Percentiles rank a stretch among this genome's conserved stretches.
Evolutionary conservation across 1,140 invertebrate genomes (phyloP).

Genomic region (Temnothorax curvispinosus): DNA sequence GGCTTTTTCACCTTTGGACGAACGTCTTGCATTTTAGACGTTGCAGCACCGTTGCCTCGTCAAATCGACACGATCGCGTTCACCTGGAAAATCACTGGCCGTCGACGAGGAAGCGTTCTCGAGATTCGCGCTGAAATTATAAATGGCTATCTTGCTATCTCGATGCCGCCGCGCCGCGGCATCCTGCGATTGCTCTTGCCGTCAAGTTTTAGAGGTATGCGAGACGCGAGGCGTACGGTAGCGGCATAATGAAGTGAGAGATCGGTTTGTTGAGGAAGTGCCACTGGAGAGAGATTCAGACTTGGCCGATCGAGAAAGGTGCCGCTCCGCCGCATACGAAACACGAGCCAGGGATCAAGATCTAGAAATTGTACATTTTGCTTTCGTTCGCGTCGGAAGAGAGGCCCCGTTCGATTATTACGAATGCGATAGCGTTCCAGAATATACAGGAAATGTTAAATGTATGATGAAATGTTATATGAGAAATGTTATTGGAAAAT

Average conservation of each 20-base stretch:
- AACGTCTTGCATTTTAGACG: neutral
- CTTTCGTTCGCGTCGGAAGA: neutral
- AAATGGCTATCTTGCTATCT: constrained; percentile 33
- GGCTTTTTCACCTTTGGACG: constrained; percentile 21
- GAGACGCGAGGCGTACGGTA: neutral
- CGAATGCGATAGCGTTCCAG: neutral
- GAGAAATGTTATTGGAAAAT: neutral
- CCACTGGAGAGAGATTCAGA: neutral
- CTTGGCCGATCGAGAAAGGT: neutral
- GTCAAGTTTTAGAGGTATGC: neutral
- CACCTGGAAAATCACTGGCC: constrained; percentile 2
- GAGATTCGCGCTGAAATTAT: constrained; percentile 13
- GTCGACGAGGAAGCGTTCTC: constrained; percentile 25
- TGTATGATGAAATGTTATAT: neutral
- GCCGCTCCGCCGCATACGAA: neutral
- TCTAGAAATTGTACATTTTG: constrained; percentile 1
- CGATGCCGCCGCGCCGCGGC: neutral
- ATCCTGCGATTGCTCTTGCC: neutral
- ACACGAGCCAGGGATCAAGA: neutral
- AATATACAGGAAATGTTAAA: neutral
- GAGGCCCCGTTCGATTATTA: neutral
- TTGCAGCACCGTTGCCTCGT: neutral
- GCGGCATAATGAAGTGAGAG: constrained; percentile 12
- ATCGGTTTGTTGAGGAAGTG: constrained; percentile 30
- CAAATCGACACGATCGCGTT: neutral